Conservation (phyloP, 2,888 invertebrate species). For the Drymonia ruficornis region DNA sequence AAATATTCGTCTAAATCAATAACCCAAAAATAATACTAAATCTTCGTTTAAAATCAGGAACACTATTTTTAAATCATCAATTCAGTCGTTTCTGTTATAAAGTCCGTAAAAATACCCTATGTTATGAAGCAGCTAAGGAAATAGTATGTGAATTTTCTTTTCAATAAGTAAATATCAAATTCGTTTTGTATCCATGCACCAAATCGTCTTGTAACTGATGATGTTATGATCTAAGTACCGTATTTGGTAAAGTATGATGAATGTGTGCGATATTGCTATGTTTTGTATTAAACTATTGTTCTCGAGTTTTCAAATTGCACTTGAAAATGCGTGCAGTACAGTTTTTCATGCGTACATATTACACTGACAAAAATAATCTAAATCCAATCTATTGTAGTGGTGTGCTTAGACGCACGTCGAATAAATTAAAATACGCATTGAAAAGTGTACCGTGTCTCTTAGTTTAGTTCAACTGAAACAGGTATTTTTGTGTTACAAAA, state of each 20-base stretch:
- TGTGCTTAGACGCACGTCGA: too few species aligned
- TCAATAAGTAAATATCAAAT: background rate
- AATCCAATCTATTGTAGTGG: background rate
- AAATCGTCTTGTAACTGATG: constrained; percentile 6
- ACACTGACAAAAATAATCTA: too few species aligned
- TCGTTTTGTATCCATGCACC: background rate
- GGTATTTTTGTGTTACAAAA: background rate
- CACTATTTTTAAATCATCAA: too few species aligned
- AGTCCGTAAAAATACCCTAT: background rate
- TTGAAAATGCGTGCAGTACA: background rate
- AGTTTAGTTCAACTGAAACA: background rate
- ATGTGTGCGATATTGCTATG: constrained; percentile 15
- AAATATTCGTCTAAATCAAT: too few species aligned
- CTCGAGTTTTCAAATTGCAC: background rate
- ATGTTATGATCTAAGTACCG: constrained; percentile 1
- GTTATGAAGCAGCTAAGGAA: background rate
- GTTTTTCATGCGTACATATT: background rate
- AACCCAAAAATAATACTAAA: too few species aligned
- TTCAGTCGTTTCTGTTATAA: too few species aligned
- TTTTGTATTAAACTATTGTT: constrained; percentile 1
- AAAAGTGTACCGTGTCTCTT: background rate
- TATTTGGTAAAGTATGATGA: constrained; percentile 1
- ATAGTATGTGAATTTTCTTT: constrained; percentile 8
- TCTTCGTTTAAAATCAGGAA: too few species aligned
- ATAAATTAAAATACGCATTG: background rate